phyloP scores from a whole-genome alignment of 1,140 invertebrate species.

The Aphaenogaster ashmeadi region DNA sequence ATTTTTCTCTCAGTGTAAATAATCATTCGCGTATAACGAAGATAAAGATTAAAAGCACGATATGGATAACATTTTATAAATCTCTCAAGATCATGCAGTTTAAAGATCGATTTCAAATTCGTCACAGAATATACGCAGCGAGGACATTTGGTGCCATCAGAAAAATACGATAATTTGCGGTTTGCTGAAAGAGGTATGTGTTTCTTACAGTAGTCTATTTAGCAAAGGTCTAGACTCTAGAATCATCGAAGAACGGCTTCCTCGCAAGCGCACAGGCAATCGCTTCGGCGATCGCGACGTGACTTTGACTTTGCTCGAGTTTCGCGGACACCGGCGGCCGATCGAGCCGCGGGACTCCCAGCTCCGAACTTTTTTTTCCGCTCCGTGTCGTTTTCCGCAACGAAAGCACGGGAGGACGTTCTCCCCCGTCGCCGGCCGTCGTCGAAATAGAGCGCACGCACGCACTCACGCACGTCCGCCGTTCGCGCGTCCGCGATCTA shows the following conservation, averaged over 20 bases:
- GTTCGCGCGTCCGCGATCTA: conserved; percentile 66
- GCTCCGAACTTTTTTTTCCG: not conserved
- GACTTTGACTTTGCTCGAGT: conserved; percentile 73
- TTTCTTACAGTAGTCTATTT: not conserved
- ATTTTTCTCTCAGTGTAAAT: too few species aligned
- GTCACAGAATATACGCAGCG: not conserved
- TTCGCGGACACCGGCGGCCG: conserved; percentile 12
- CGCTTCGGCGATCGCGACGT: not conserved
- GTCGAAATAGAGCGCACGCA: conserved; percentile 13
- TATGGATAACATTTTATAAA: not conserved
- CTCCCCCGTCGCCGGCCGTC: not conserved
- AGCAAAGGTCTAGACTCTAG: too few species aligned
- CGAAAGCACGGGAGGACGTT: not conserved
- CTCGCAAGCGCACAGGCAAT: not conserved
- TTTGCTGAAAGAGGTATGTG: not conserved
- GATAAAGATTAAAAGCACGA: not conserved
- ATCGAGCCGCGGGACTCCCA: not conserved
- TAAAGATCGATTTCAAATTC: not conserved
- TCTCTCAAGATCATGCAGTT: too few species aligned
- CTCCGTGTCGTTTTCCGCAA: not conserved
- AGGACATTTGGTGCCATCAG: not conserved
- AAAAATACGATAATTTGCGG: not conserved
- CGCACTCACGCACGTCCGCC: not conserved
- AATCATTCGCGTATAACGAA: not conserved
- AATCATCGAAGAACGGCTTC: not conserved